Evolutionary conservation across 37 sponge, comb jelly and placozoan species (phyloP), one percentile per base, ranked within the genome.

Genomic region (Haliclona indistincta): DNA sequence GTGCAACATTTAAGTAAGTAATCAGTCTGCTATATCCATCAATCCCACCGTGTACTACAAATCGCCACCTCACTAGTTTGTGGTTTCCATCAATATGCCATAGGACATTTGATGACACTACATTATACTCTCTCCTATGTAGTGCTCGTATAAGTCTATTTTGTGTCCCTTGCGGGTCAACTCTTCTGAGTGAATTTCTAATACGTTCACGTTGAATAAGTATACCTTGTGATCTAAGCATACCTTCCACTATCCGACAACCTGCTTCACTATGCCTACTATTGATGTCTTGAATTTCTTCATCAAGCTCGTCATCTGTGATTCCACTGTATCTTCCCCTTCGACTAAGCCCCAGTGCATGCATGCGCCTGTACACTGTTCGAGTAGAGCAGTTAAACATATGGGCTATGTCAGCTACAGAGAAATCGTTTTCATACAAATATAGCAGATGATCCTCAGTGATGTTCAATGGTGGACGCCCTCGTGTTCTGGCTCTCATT

Each of bases 61-160:
- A 64, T 54, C 77, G 30, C 88, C 88, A 87, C 65, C 80, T 64
- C 34, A 76, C 77, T 34, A 84, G 51, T 32, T 84, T 84, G 75
- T 84, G 84, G 41, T 84, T 77, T 29, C 76, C 84, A 67, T 84
- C 84, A 34, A 84, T 76, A 30, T 84, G 84, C 70, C 75, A 84
- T 25, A 84, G 63, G 4, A 69, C 55, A 28, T 37, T 28, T 6
- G 84, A 78, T 10, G 36, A 68, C n/a, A 33, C n/a, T 23, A 84
- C 84, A 29, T 45, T 38, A 54, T 84, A 84, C 34, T 42, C 23
- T 42, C 71, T 42, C 43, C 68, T 28, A 22, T 36, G 33, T 20
- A 88, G 15, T 32, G 53, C 47, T 17, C 37, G 22, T 32, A 58
- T n/a, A 11, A 77, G 32, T 20, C 83, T 1, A n/a, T 74, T 40